Base-by-base conservation (phyloP, 2,888 invertebrate species). In the Gortyna flavago region DNA sequence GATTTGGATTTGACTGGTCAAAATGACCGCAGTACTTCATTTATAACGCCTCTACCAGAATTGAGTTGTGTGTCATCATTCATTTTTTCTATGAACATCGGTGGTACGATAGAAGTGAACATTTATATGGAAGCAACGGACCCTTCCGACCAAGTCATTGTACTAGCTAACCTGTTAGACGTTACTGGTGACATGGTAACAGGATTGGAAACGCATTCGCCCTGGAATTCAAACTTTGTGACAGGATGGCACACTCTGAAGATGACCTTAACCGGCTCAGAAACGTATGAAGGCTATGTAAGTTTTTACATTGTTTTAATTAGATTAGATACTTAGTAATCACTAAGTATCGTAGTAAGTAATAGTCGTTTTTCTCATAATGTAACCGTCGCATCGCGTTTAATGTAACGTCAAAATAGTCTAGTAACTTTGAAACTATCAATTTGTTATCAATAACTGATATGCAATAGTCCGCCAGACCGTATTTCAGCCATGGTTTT, bases 21-120 rank as follows among this genome's bases (percentile, higher is more conserved):
- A 13, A 57, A 92, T 80, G 72, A 82, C 0, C 44, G 48, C 0
- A 93, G 94, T 61, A 80, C 74, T 0, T 79, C 57, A 7, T 93
- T 89, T 69, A 91, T 95, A 54, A 85, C 87, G 0, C 91, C 91
- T 21, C 21, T 3, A 8, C 6, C 29, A 35, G 6, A 7, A 16
- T 18, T 41, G 3, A 80, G 72, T 72, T 79, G 78, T 59, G 48
- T n/a, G 29, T 65, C 57, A 11, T 79, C 78, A 41, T 78, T 79
- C 16, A n/a, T 7, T 38, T 70, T 79, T 59, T 0, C 48, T 18
- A 70, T 78, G 54, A 48, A 9, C 8, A 0, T 0, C 6, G 41
- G 64, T 32, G 80, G 70, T 13, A 51, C 1, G 13, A 4, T 78
- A 64, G 80, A 78, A 51, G 44, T 79, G 11, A 78, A 54, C 38